Base-by-base conservation (phyloP, 2,888 invertebrate genomes). In the Cerastis leucographa region DNA sequence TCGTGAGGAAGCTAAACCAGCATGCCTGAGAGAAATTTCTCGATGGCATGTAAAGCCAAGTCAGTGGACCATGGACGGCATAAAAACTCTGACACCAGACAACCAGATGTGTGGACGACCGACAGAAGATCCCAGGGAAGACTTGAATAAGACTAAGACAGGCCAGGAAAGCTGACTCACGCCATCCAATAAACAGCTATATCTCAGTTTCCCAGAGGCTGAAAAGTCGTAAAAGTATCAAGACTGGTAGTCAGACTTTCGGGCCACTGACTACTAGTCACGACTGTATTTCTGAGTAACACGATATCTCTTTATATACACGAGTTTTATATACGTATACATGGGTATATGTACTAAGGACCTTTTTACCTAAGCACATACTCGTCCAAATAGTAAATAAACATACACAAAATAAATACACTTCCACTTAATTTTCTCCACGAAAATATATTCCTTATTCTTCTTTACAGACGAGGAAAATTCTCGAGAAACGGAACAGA, bases 401-500 rank as follows among this genome's bases (percentile, higher is more conserved):
- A 54, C 51, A 59, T 42, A 68, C n/a, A 74, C 19, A 44, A 65
- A 78, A 71, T 72, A 68, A 65, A 72, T 61, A 64, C 6, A 72
- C 5, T 35, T 29, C 49, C 46, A 59, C 25, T 62, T 84, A 77
- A 84, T 69, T 71, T 74, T 71, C 42, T 44, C 25, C 25, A 42
- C 46, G 29, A 75, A 78, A 76, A 66, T 35, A 56, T 54, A 61
- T 61, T 49, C 46, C 54, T 44, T 68, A 62, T 46, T 71, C 22
- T 71, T 70, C 11, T 67, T 73, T 73, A 71, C 46, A 67, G 51
- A 62, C 29, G 64, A 81, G 59, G 19, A 25, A 64, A 71, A 69
- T 40, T 56, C 35, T 44, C 19, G 65, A 44, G 49, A 64, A 62
- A 2, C 35, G 61, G 35, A 71, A 68, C n/a, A 66, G 40, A 70